Base-by-base conservation (phyloP, 2,888 invertebrate genomes). In the Andrena chrysosceles region DNA sequence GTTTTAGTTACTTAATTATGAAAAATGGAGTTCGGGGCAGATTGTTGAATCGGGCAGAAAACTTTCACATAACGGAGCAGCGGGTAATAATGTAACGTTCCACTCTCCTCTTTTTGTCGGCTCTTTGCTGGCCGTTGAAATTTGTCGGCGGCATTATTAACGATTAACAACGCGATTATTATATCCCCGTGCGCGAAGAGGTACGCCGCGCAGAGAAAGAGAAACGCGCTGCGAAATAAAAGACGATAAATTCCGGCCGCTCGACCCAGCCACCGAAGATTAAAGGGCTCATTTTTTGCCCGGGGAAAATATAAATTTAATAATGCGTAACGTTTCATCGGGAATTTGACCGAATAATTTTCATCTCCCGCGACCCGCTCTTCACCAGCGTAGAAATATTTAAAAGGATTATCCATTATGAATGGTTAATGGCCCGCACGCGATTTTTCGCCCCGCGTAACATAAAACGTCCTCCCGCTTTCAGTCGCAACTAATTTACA, bases 321-420 rank as follows among this genome's bases (percentile, higher is more conserved):
- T 62, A 62, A 73, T 70, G 52, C 35, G n/a, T 52, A 64, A 73
- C 81, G 49, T 74, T 81, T 78, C 42, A 73, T 64, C 64, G 74
- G 35, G 60, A 52, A 56, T 48, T 42, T 35, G 35, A 23, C 31
- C 48, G 73, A 62, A 49, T 81, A 72, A 78, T 81, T 78, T 68
- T 71, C 52, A 80, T 71, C 77, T 62, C 33, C 31, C n/a, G 62
- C 63, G 26, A 42, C n/a, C 23, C 52, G 64, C 31, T 6, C 16
- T 52, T 31, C 74, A 20, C 35, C 48, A 2, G 48, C 56, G 35
- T 42, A 26, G 60, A 66, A 77, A 77, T 70, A 80, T 77, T 67
- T 77, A 71, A 81, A 77, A 56, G 78, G 78, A 81, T 72, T 72
- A 81, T 56, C 52, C 20, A 62, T 52, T 56, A 59, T 31, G 69